Conservation (phyloP, 2,797 vertebrate genomes). For the Octomys mimax region DNA sequence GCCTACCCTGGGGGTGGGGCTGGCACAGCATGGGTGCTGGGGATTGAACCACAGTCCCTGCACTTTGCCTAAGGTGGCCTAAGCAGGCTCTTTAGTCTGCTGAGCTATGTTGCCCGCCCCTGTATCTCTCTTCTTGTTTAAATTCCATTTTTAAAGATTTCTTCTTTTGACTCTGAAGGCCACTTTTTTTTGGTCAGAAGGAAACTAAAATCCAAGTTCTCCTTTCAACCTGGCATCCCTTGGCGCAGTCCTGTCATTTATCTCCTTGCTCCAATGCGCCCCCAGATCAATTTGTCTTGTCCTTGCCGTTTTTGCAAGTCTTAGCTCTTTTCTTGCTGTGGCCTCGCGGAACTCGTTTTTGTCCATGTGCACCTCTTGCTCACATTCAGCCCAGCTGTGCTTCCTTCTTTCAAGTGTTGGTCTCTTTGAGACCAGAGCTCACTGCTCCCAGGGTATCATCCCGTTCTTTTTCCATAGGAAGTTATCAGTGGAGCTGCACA, state of each 20-base stretch:
- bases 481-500: not conserved
- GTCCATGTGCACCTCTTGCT: not conserved
- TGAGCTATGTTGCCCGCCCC: too few relatives aligned
- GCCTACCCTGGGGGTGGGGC: too few relatives aligned
- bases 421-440: not conserved
- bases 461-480: not conserved
- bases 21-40: too few relatives aligned
- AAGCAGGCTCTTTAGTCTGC: too few relatives aligned
- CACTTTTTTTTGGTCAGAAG: conserved; percentile 58
- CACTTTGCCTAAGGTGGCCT: too few relatives aligned
- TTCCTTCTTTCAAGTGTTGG: not conserved
- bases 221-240: conserved; percentile 69
- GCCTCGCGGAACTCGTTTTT: not conserved
- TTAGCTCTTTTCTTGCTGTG: conserved; percentile 54
- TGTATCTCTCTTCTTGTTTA: not conserved
- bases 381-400: not conserved
- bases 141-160: conserved; percentile 57
- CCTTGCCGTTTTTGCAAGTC: conserved; percentile 62
- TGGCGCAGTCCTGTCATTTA: conserved; percentile 68
- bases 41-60: too few relatives aligned
- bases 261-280: conserved; percentile 64
- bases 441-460: not conserved
- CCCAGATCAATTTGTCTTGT: conserved; percentile 71
- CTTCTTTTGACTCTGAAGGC: conserved; percentile 55
- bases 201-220: conserved; percentile 49